Percentiles rank a stretch among this genome's conserved stretches.
These are phyloP conservation scores for Ceratothoa steindachneri DNA, from an alignment of 2,888 invertebrate species.

Conservation along the genomic window DNA sequence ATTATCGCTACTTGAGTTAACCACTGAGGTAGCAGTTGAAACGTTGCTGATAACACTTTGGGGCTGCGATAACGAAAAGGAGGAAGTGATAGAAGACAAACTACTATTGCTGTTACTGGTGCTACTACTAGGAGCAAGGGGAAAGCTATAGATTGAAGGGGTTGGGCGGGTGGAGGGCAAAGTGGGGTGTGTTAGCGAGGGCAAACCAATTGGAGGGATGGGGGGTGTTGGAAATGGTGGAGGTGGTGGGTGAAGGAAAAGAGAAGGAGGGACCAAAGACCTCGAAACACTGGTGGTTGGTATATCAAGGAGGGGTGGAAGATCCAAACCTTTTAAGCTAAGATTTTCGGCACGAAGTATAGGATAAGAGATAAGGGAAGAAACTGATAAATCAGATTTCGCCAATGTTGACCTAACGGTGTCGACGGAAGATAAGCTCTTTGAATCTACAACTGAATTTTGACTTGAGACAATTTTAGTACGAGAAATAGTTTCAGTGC, in stretches of 20 bases:
- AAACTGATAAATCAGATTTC: slow-evolving; percentile 8
- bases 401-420: not conserved
- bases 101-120: not conserved
- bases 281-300: not conserved
- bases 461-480: not conserved
- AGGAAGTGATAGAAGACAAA: not conserved
- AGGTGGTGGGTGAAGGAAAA: slow-evolving; percentile 2
- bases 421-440: not conserved
- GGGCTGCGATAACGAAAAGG: not conserved
- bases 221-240: not conserved
- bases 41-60: not conserved
- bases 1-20: not conserved
- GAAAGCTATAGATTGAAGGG: not conserved
- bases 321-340: not conserved
- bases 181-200: not conserved
- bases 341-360: not conserved
- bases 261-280: not conserved
- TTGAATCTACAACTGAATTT: not conserved
- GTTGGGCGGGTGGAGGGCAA: not conserved
- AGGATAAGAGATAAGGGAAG: not conserved
- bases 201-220: not conserved
- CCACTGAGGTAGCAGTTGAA: not conserved
- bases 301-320: not conserved
- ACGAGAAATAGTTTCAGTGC: not conserved
- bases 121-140: not conserved